Conservation (phyloP, 2,113 vertebrate species). For the Isurus oxyrinchus region DNA sequence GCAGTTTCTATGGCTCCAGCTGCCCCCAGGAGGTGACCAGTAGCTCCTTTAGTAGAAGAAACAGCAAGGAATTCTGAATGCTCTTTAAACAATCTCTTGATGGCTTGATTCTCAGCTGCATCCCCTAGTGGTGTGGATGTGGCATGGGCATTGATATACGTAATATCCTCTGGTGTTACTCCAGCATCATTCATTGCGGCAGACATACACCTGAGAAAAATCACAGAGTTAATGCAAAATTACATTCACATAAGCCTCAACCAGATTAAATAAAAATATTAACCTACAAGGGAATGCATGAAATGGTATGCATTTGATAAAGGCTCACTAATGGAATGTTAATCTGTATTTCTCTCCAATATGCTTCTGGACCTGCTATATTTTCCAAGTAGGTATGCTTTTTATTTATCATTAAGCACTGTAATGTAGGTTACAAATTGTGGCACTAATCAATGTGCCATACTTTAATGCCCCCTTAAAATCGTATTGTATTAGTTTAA, state of each 20-base stretch:
- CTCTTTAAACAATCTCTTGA: constrained; percentile 77
- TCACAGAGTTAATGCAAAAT: not conserved
- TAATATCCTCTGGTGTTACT: constrained; percentile 65
- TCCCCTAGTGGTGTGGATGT: constrained; percentile 91
- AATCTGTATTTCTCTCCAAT: not conserved
- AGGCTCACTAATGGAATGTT: not conserved
- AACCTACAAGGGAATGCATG: not conserved
- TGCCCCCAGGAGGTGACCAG: constrained; percentile 85
- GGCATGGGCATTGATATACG: constrained; percentile 88
- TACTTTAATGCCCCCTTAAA: not conserved
- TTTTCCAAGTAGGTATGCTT: not conserved
- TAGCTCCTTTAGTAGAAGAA: constrained; percentile 94
- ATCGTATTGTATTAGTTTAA: not conserved
- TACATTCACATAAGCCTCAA: not conserved
- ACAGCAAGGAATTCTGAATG: constrained; percentile 61
- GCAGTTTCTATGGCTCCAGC: constrained; percentile 84
- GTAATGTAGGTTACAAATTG: not conserved
- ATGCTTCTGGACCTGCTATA: not conserved
- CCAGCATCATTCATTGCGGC: constrained; percentile 77
- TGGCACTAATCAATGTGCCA: not conserved
- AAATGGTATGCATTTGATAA: not conserved
- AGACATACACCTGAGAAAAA: constrained; percentile 75
- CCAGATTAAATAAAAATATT: not conserved
- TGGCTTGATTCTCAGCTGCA: constrained; percentile 84
- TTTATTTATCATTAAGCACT: not conserved